Percentiles rank a stretch among this genome's conserved stretches.
These are phyloP conservation scores for Lepidurus couesii DNA, from an alignment of 1,140 invertebrate genomes.

Conservation along the genomic window DNA sequence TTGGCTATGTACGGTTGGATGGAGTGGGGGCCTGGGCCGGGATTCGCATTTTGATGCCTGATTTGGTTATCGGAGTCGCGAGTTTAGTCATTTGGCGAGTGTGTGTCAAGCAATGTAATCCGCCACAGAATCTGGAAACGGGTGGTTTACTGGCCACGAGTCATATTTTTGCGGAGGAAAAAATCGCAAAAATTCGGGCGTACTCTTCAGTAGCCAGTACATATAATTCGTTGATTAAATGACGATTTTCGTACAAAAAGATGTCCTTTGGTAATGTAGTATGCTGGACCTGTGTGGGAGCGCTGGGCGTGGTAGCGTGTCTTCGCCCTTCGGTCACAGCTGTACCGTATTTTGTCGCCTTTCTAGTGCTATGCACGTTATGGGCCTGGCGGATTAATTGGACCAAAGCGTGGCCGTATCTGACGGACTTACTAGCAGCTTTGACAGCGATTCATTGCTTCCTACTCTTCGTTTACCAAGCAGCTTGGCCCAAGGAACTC, in stretches of 20 bases:
- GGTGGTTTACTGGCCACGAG: not conserved
- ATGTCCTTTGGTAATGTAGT: constrained; percentile 16
- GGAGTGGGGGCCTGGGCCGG: constrained; percentile 54
- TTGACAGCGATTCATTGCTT: constrained; percentile 70
- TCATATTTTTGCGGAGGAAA: not conserved
- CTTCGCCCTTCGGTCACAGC: constrained; percentile 69
- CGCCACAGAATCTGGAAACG: constrained; percentile 35
- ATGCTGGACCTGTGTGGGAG: constrained; percentile 42
- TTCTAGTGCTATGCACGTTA: constrained; percentile 76
- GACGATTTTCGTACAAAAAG: not conserved
- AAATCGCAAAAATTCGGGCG: constrained; percentile 27
- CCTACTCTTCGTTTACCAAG: constrained; percentile 76
- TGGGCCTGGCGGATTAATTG: constrained; percentile 71
- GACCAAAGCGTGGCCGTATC: constrained; percentile 62
- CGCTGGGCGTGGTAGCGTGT: constrained; percentile 69
- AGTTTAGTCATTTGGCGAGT: constrained; percentile 49
- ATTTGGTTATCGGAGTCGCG: constrained; percentile 53
- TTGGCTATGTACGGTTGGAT: constrained; percentile 63
- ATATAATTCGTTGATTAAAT: not conserved
- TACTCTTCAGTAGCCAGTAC: constrained; percentile 22
- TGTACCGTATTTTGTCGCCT: constrained; percentile 78
- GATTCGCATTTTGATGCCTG: constrained; percentile 54
- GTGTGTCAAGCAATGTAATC: constrained; percentile 45
- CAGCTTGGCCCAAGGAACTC: constrained; percentile 69
- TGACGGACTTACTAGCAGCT: constrained; percentile 63